Base-by-base conservation (phyloP, 1,140 invertebrate species). In the Tetramorium alpestre region DNA sequence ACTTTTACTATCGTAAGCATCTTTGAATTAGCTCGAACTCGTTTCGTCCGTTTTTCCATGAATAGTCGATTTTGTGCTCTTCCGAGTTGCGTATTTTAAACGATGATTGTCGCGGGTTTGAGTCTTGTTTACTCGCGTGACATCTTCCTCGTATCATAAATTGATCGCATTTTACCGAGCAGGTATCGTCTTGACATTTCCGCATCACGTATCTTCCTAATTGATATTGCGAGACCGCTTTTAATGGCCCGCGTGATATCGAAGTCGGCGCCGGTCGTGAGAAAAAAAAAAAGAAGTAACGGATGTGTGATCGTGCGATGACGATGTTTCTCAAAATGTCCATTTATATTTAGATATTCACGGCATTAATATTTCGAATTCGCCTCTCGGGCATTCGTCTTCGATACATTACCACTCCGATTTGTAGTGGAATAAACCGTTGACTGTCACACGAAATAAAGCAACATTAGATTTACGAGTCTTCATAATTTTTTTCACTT, bases 341-440 rank as follows among this genome's bases (percentile, higher is more conserved):
- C 33, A n/a, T 10, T 70, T 81, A 81, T 81, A 81, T 81, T 81
- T 81, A 81, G 78, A 81, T 70, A 56, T 33, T 44, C 64, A n/a
- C 49, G 33, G 22, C 38, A 70, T 81, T 70, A 70, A 81, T 81
- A 81, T 69, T 33, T 25, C 49, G 22, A 44, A 22, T 81, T 69
- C n/a, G 16, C 10, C 0, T 70, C 22, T 13, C 22, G n/a, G 56
- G 11, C 18, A 44, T 70, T 28, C 13, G 4, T 69, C 47, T 69
- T 80, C 10, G 49, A 69, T 22, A 81, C 25, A 0, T 67, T 80
- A 38, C n/a, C 28, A 25, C 41, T 62, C 16, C 58, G 28, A 67
- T 80, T 33, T 38, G 28, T 44, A 38, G n/a, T 6, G 8, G 13
- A 69, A 80, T 69, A 69, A 69, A 56, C 22, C 16, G 25, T 65